Conservation (phyloP, 2,888 invertebrate genomes). For the Yponomeuta cagnagella region DNA sequence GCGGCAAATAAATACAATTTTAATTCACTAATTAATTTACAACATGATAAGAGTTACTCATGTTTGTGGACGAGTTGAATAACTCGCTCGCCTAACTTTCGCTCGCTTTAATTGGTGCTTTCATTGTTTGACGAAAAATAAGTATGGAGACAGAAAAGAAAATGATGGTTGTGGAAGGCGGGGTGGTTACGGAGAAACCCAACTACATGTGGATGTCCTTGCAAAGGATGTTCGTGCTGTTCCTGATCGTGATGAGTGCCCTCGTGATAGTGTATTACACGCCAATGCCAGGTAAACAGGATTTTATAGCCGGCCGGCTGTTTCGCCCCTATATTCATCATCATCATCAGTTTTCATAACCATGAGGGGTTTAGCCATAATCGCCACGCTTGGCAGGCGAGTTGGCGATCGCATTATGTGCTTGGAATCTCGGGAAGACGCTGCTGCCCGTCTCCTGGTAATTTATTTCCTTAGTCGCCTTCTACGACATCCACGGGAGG, state of each 20-base stretch:
- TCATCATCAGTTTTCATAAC: too few relatives aligned
- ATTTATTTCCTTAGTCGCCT: too few relatives aligned
- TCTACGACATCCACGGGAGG: too few relatives aligned
- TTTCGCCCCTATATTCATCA: too few relatives aligned
- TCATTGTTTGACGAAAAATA: not conserved
- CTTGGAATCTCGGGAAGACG: too few relatives aligned
- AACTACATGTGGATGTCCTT: conserved; percentile 77
- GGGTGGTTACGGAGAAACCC: conserved; percentile 49
- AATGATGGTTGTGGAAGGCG: conserved; percentile 32
- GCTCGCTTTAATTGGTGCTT: too few relatives aligned
- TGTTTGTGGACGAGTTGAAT: not conserved
- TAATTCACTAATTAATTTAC: not conserved
- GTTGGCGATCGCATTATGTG: too few relatives aligned
- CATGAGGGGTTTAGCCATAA: too few relatives aligned
- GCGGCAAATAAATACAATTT: not conserved
- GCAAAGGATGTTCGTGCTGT: conserved; percentile 79
- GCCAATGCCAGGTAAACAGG: conserved; percentile 80
- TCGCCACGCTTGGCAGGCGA: too few relatives aligned
- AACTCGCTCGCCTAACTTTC: too few relatives aligned
- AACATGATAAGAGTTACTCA: conserved; percentile 12
- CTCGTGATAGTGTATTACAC: conserved; percentile 82
- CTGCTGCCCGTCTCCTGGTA: too few relatives aligned
- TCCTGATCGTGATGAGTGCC: conserved; percentile 79
- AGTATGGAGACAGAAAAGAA: conserved; percentile 57
- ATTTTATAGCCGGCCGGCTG: not conserved